A percentile compares a stretch with the other conserved stretches of the same genome.
phyloP scores from a whole-genome alignment of 2,888 invertebrate species.

The Pecten maximus region DNA sequence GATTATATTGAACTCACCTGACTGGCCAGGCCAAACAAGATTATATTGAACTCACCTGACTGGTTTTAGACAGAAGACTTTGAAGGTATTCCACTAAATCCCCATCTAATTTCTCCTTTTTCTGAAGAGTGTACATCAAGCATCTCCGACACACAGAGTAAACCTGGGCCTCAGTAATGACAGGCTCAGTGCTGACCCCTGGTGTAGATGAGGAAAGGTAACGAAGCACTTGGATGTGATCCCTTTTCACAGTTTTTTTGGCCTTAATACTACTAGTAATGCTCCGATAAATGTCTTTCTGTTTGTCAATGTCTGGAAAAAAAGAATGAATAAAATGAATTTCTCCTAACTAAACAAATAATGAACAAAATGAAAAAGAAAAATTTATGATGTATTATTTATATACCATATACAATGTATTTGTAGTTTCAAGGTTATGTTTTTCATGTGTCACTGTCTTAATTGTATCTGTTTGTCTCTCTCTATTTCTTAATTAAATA shows the following conservation, averaged over 20 bases:
- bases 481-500: no score
- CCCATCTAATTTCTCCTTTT: constrained; percentile 31
- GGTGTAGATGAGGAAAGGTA: background rate
- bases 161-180: background rate
- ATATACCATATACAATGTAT: no score
- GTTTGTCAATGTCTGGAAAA: background rate
- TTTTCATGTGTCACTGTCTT: no score
- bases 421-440: no score
- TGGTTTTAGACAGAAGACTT: background rate
- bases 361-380: no score
- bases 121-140: background rate
- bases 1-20: background rate
- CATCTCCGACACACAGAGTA: constrained; percentile 1
- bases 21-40: background rate
- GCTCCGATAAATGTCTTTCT: background rate
- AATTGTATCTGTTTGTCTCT: no score
- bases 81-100: background rate
- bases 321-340: background rate
- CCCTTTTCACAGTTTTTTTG: background rate
- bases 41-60: background rate
- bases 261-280: background rate
- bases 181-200: background rate
- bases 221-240: background rate
- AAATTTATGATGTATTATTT: no score
- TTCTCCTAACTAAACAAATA: no score